Percentiles rank a stretch among this genome's conserved stretches.
Evolutionary conservation across 2,113 vertebrate genomes (phyloP).

Genomic region (Ivindomyrus marchei): DNA sequence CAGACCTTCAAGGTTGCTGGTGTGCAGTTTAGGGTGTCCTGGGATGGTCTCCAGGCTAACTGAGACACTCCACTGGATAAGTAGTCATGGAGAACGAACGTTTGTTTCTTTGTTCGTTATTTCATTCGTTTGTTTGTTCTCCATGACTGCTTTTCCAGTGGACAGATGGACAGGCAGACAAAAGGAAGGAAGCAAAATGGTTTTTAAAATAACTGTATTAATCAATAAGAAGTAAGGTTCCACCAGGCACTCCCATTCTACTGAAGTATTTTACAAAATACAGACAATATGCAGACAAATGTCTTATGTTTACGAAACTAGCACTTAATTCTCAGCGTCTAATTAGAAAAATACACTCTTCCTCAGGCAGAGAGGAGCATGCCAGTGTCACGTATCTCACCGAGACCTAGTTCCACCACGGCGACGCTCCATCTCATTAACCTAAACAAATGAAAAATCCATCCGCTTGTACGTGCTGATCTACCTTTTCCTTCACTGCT

Average conservation of each 20-base stretch:
- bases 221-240: neutral
- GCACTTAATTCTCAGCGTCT: neutral
- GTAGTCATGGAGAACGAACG: neutral
- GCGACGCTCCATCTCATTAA: neutral
- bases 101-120: neutral
- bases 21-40: neutral
- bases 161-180: neutral
- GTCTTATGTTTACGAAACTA: neutral
- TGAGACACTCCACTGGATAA: neutral
- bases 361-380: neutral
- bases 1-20: neutral
- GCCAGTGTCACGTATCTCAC: neutral
- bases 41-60: neutral
- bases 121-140: neutral
- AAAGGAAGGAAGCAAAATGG: neutral
- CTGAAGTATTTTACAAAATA: neutral
- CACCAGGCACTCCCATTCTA: neutral
- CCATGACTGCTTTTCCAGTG: neutral
- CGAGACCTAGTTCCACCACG: neutral
- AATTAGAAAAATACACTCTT: neutral
- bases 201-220: neutral
- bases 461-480: neutral
- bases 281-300: neutral
- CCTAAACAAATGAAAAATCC: neutral
- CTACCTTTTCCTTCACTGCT: neutral